phyloP scores from a whole-genome alignment of 2,113 vertebrate species.

The Nothoprocta perdicaria region DNA sequence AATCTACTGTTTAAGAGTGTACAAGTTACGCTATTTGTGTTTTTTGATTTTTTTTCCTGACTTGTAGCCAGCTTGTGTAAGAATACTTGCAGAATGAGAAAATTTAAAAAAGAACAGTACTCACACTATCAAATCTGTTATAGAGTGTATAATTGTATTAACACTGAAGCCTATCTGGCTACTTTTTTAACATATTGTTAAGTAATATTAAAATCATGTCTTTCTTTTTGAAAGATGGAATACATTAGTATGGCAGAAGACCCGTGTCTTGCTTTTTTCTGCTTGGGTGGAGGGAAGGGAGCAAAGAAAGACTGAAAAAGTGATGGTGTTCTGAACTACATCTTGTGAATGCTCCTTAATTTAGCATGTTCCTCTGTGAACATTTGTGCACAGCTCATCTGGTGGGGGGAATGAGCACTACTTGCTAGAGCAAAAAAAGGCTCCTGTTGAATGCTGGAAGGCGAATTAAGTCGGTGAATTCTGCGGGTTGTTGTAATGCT shows the following conservation, averaged over 20 bases:
- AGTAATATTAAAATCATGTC: conserved; percentile 99
- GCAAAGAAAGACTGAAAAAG: neutral
- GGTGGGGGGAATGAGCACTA: neutral
- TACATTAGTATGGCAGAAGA: conserved; percentile 97
- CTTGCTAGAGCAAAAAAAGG: neutral
- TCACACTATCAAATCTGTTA: conserved; percentile 95
- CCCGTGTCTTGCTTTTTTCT: conserved; percentile 84
- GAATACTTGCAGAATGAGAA: conserved; percentile 92
- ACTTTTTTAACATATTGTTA: conserved; percentile 99
- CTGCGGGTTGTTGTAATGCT: neutral
- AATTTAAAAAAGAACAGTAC: conserved; percentile 88
- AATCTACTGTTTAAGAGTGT: conserved; percentile 90
- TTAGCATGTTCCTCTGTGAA: neutral
- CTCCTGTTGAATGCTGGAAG: neutral
- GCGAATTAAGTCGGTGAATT: neutral
- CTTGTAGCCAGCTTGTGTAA: conserved; percentile 93
- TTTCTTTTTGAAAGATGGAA: conserved; percentile 99
- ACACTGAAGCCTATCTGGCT: conserved; percentile 99
- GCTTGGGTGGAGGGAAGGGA: neutral
- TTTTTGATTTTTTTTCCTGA: conserved; percentile 82
- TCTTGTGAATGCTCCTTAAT: neutral
- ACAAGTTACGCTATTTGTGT: conserved; percentile 89
- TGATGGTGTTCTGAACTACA: neutral
- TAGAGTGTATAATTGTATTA: conserved; percentile 99
- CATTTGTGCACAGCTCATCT: neutral